A percentile compares a stretch with the other conserved stretches of the same genome.
Conservation (phyloP, 2,113 vertebrate genomes). For the Sterna hirundo region DNA sequence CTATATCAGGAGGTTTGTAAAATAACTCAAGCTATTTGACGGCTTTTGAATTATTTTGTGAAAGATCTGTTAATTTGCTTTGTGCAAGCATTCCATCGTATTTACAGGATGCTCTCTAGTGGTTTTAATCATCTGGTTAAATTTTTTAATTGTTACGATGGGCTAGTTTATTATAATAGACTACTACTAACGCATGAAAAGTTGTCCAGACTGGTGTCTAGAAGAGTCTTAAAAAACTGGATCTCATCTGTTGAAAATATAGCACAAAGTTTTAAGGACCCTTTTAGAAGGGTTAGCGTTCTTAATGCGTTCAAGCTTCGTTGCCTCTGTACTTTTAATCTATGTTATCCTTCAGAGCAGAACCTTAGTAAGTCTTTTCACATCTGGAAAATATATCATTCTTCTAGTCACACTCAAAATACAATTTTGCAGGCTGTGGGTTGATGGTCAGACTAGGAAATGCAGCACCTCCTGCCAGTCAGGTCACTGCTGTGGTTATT, state of each 20-base stretch:
- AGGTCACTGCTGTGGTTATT: background rate
- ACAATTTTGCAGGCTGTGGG: background rate
- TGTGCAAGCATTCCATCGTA: background rate
- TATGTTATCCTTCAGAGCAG: background rate
- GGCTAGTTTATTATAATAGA: background rate
- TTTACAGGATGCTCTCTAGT: background rate
- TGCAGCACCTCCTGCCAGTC: background rate
- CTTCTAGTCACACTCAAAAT: background rate
- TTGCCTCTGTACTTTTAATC: background rate
- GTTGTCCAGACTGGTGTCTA: background rate
- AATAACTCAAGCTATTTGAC: background rate
- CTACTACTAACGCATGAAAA: rapidly evolving
- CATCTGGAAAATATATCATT: background rate
- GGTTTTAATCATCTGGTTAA: background rate
- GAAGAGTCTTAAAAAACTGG: background rate
- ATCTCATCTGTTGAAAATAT: background rate
- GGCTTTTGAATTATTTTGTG: background rate
- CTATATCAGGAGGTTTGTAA: background rate
- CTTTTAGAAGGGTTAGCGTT: background rate
- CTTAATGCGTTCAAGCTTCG: background rate
- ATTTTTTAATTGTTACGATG: background rate
- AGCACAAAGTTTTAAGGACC: background rate
- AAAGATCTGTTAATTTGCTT: background rate
- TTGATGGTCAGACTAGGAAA: background rate
- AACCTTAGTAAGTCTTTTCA: background rate